Evolutionary conservation across 2,888 invertebrate species (phyloP), one percentile per base, ranked within the genome.

Genomic region (Nebria salina): DNA sequence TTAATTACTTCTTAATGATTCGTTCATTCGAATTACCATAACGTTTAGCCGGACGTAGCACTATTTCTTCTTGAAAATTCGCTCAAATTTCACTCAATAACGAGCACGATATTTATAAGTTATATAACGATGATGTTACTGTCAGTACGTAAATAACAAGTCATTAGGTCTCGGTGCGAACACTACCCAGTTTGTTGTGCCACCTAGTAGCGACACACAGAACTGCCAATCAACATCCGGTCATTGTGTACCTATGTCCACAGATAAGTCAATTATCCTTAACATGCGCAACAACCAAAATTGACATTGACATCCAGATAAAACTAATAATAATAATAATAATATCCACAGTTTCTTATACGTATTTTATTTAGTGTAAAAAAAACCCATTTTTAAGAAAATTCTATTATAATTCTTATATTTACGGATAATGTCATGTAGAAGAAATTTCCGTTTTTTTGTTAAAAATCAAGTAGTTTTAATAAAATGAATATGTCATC

Each of bases 401-500:
- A 20, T 20, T 20, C 20, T 20, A 20, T 20, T 20, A 20, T 20
- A 20, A 20, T 20, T 20, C 20, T 20, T 20, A 20, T 20, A 20
- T 20, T 20, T 1, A 13, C 34, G 43, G n/a, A 9, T 5, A 9
- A 15, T 4, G 25, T 70, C 70, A 70, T 11, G 34, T 13, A 15
- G 73, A 80, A 80, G 72, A 80, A 75, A 80, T 80, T 72, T 80
- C 75, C 66, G 26, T 43, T 75, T 80, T 80, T 72, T 70, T 20
- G 20, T 64, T 11, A 68, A 80, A 80, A 80, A 75, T 42, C 73
- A 80, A 80, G 75, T 80, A 79, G 75, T 74, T 15, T 34, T 34
- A 34, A 34, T 34, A 43, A 75, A 79, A 80, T 80, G 20, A 75
- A 80, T 75, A 80, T 80, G 75, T 80, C 80, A 80, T 80, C 75